These are phyloP conservation scores for Drosophila bipectinata DNA, from an alignment of 1,140 invertebrate genomes.

Conservation along the genomic window DNA sequence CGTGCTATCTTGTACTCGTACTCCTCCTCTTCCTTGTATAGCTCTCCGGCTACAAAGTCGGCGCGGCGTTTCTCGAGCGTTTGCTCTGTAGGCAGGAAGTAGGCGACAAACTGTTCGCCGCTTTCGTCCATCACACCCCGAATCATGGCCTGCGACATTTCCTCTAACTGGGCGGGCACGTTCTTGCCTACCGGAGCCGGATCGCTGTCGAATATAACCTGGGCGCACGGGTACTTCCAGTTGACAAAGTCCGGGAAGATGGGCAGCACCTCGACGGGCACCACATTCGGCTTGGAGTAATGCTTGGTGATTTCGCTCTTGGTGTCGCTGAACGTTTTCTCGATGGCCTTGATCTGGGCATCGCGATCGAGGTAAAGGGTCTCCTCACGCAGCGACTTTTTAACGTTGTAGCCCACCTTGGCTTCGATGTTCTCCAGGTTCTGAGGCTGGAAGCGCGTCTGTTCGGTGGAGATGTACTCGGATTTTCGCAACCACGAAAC, in stretches of 20 bases:
- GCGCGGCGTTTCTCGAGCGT: constrained; percentile 94
- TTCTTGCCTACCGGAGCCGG: constrained; percentile 93
- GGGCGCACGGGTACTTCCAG: constrained; percentile 99
- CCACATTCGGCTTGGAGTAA: constrained; percentile 97
- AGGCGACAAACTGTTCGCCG: constrained; percentile 99
- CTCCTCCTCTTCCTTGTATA: constrained; percentile 95
- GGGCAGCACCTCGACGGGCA: constrained; percentile 94
- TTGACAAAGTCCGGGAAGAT: constrained; percentile 98
- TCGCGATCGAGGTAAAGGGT: constrained; percentile 98
- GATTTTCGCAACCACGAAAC: constrained; percentile 98
- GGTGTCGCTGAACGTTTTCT: constrained; percentile 98
- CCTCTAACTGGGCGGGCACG: constrained; percentile 94
- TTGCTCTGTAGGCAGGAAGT: constrained; percentile 97
- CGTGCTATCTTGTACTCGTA: constrained; percentile 98
- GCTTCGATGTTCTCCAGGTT: constrained; percentile 98
- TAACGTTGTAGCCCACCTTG: constrained; percentile 99
- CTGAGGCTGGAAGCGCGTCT: constrained; percentile 97
- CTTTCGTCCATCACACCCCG: constrained; percentile 99
- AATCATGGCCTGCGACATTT: constrained; percentile 99
- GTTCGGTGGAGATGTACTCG: constrained; percentile 99
- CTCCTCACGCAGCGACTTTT: constrained; percentile 97
- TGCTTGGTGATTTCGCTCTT: constrained; percentile 95
- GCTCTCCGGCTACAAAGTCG: constrained; percentile 90
- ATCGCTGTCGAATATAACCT: constrained; percentile 99
- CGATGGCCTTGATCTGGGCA: constrained; percentile 98